Evolutionary conservation across 2,113 vertebrate species (phyloP).

Genomic region (Sebastes schlegelii): DNA sequence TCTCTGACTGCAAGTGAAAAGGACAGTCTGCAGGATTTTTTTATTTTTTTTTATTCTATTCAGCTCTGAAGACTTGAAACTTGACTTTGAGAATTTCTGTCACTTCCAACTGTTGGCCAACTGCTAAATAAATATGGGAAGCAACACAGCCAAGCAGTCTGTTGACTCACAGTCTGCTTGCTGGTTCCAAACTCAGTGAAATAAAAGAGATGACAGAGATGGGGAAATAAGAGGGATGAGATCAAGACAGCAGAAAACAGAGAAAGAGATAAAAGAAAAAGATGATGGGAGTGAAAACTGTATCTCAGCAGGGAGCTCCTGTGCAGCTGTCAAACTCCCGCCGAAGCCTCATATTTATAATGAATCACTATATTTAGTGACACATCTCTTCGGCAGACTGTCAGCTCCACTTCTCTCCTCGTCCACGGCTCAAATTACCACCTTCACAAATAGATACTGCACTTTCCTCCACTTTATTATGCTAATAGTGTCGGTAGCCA

Average conservation of each 20-base stretch:
- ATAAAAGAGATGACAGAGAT: slow-evolving; percentile 12
- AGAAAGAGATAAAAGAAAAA: slow-evolving; percentile 14
- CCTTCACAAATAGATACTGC: slow-evolving; percentile 33
- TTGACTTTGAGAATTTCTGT: neutral
- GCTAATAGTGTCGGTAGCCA: slow-evolving; percentile 24
- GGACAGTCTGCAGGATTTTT: too few relatives aligned
- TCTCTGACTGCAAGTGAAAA: too few relatives aligned
- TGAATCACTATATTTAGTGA: slow-evolving; percentile 46
- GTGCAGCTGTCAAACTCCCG: slow-evolving; percentile 18
- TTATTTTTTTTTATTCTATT: too few relatives aligned
- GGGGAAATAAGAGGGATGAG: slow-evolving; percentile 5
- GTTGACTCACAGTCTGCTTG: neutral
- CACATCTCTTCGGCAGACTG: slow-evolving; percentile 8
- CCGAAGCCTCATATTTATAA: slow-evolving; percentile 36
- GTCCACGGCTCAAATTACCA: slow-evolving; percentile 16
- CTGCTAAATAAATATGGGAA: neutral
- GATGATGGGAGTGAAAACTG: slow-evolving; percentile 7
- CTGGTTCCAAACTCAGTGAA: slow-evolving; percentile 3
- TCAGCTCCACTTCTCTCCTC: slow-evolving; percentile 6
- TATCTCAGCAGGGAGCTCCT: slow-evolving; percentile 13
- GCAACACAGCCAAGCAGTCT: neutral
- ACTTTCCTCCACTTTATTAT: slow-evolving; percentile 44
- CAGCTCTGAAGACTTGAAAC: too few relatives aligned
- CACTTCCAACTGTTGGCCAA: neutral
- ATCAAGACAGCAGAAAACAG: slow-evolving; percentile 14